Evolutionary conservation across 2,797 vertebrate species (phyloP).

Genomic region (Nothura maculosa): DNA sequence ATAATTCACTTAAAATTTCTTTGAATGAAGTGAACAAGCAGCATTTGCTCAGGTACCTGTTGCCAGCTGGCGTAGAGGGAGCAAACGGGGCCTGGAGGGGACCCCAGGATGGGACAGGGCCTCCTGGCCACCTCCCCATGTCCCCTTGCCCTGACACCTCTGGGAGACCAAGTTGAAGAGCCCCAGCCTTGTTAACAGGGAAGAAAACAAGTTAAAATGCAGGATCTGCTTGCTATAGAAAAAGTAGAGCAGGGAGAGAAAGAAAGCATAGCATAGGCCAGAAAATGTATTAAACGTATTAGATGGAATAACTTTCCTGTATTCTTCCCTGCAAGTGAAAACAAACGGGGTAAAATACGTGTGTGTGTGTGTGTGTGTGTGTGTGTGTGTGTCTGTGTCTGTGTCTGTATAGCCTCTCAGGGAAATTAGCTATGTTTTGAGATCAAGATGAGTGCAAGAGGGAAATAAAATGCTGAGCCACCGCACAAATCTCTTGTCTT

Average conservation of each 20-base stretch:
- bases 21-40: not conserved
- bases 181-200: conserved; percentile 3
- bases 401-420: not conserved
- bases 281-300: not conserved
- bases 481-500: conserved; percentile 16
- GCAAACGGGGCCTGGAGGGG: not conserved
- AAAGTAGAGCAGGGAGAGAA: not conserved
- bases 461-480: conserved; percentile 58
- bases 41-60: not conserved
- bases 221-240: not conserved
- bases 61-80: not conserved
- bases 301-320: not conserved
- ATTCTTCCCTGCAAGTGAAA: not conserved
- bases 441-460: not conserved
- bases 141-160: conserved; percentile 10
- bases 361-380: too few species aligned
- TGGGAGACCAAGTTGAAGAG: conserved; percentile 34
- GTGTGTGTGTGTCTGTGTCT: too few species aligned
- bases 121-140: not conserved
- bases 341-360: not conserved
- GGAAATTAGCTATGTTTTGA: not conserved
- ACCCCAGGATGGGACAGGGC: not conserved
- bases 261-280: not conserved
- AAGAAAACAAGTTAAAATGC: conserved; percentile 45
- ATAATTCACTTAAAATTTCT: not conserved